Conservation (phyloP, 2,113 vertebrate genomes). For the Hydrochoerus hydrochaeris region DNA sequence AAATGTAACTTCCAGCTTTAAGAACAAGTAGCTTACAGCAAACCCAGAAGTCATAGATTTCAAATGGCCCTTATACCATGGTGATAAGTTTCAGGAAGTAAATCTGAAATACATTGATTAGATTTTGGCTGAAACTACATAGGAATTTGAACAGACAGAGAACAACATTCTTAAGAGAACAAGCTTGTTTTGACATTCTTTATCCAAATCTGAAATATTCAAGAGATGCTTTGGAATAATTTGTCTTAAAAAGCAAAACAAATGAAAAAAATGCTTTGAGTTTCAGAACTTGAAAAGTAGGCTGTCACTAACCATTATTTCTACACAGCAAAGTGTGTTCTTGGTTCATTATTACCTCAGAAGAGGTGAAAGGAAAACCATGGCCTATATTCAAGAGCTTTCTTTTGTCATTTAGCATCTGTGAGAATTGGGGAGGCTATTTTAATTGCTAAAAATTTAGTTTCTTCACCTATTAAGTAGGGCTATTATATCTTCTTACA, state of each 20-base stretch:
- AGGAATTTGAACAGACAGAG: conserved; percentile 41
- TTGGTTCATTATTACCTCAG: background rate
- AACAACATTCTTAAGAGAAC: conserved; percentile 49
- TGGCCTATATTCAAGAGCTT: background rate
- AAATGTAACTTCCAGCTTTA: conserved; percentile 53
- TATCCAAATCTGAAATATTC: conserved; percentile 52
- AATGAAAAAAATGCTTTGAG: background rate
- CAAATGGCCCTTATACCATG: background rate
- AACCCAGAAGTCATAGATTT: background rate
- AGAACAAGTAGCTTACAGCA: conserved; percentile 51
- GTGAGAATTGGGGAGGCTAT: background rate
- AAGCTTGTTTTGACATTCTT: conserved; percentile 56
- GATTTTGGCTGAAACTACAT: conserved; percentile 58
- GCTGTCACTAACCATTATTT: background rate
- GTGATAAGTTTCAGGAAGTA: background rate
- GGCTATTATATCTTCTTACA: background rate
- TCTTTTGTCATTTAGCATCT: background rate
- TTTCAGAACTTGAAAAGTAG: conserved; percentile 34
- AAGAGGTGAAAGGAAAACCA: background rate
- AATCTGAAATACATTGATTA: conserved; percentile 64
- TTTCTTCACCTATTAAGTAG: conserved; percentile 3
- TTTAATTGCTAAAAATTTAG: background rate
- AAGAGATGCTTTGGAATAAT: conserved; percentile 55
- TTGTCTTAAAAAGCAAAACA: conserved; percentile 55
- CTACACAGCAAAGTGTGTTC: background rate